These are phyloP conservation scores for Prunella fulvescens DNA, from an alignment of 2,113 vertebrate genomes.

Conservation along the genomic window DNA sequence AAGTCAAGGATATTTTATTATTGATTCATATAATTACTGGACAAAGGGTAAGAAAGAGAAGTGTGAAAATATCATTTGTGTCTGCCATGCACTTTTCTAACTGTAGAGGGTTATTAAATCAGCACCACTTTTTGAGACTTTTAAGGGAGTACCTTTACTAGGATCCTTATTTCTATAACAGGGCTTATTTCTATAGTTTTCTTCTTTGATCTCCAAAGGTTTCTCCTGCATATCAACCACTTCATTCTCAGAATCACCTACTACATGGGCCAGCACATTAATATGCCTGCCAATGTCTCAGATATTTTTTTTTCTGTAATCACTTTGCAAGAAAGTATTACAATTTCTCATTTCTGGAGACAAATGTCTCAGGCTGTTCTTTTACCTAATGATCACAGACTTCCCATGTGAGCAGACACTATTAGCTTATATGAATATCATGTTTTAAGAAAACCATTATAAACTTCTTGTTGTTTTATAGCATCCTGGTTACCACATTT, in stretches of 20 bases:
- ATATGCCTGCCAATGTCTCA: neutral
- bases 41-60: neutral
- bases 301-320: neutral
- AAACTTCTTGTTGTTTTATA: neutral
- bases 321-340: neutral
- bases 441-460: neutral
- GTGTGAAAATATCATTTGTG: accelerated
- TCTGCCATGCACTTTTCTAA: neutral
- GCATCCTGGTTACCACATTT: neutral
- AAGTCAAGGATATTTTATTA: neutral
- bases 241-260: neutral
- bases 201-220: neutral
- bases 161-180: neutral
- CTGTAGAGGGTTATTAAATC: neutral
- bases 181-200: neutral
- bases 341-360: neutral
- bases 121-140: neutral
- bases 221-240: neutral
- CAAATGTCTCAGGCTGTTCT: neutral
- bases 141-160: neutral
- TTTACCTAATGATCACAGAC: neutral
- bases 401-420: neutral
- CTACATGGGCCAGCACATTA: neutral
- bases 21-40: neutral
- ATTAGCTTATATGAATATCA: neutral